Conservation (phyloP, 2,888 invertebrate species). For the Xanthorhoe designata region DNA sequence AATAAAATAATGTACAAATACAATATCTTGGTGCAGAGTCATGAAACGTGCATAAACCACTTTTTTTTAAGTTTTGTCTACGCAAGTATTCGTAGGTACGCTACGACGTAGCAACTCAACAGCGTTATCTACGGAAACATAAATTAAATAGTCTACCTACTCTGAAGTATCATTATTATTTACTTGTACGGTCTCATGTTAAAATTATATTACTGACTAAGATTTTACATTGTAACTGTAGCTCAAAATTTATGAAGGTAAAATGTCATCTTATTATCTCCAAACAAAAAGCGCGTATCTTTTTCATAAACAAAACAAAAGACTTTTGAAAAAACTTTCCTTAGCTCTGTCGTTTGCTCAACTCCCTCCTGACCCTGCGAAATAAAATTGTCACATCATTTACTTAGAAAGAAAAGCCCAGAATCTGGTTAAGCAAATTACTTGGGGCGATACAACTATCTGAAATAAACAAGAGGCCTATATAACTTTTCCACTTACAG, state of each 20-base stretch:
- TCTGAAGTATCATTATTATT: too few species aligned
- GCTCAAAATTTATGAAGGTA: slow-evolving; percentile 10
- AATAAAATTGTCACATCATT: slow-evolving; percentile 40
- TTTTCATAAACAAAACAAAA: slow-evolving; percentile 33
- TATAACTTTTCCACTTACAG: slow-evolving; percentile 66
- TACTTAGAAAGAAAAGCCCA: slow-evolving; percentile 29
- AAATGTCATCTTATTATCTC: slow-evolving; percentile 30
- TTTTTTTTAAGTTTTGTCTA: not conserved
- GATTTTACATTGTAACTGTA: not conserved
- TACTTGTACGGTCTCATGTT: too few species aligned
- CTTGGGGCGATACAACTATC: slow-evolving; percentile 51
- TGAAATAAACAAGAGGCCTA: slow-evolving; percentile 55
- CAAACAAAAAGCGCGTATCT: slow-evolving; percentile 17
- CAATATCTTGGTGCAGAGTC: too few species aligned
- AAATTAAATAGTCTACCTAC: not conserved
- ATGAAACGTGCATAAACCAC: too few species aligned
- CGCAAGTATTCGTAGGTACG: not conserved
- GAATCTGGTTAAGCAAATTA: slow-evolving; percentile 55
- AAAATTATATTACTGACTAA: not conserved
- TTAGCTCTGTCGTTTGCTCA: slow-evolving; percentile 15
- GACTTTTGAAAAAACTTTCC: slow-evolving; percentile 23
- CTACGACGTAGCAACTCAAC: slow-evolving; percentile 4
- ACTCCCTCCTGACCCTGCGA: slow-evolving; percentile 29
- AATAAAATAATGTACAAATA: too few species aligned
- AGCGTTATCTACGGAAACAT: not conserved